Evolutionary conservation across 1,140 invertebrate species (phyloP).

Genomic region (Trachymyrmex cornetzi): DNA sequence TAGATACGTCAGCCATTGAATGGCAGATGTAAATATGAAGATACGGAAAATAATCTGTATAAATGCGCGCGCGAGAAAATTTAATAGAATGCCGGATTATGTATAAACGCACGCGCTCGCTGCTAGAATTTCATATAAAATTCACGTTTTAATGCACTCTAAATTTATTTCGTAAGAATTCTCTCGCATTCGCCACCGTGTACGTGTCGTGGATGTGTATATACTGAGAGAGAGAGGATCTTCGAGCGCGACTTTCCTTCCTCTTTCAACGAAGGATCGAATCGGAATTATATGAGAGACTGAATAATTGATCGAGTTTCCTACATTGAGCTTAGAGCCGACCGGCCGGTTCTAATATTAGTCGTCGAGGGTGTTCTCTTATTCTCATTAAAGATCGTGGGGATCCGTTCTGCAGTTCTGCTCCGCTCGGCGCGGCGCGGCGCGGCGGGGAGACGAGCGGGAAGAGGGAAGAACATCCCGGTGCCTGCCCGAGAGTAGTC

Average conservation of each 20-base stretch:
- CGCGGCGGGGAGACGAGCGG: neutral
- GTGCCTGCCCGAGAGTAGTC: slow-evolving; percentile 35
- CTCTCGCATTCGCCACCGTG: neutral
- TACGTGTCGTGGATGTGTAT: slow-evolving; percentile 1
- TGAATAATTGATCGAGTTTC: slow-evolving; percentile 65
- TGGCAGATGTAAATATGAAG: slow-evolving; percentile 8
- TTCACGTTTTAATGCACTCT: slow-evolving; percentile 40
- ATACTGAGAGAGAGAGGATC: neutral
- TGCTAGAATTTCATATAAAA: slow-evolving; percentile 49
- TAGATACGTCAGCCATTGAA: neutral
- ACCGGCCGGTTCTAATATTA: slow-evolving; percentile 57
- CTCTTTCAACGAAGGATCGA: slow-evolving; percentile 32
- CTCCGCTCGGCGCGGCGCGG: neutral
- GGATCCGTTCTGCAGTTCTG: slow-evolving; percentile 35
- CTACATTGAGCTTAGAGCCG: slow-evolving; percentile 60
- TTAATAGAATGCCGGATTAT: slow-evolving; percentile 41
- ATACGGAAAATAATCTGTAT: slow-evolving; percentile 14
- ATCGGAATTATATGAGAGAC: slow-evolving; percentile 61
- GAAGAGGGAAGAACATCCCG: slow-evolving; percentile 17
- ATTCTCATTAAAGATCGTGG: slow-evolving; percentile 63
- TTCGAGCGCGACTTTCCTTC: neutral
- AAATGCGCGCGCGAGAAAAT: neutral
- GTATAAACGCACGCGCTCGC: slow-evolving; percentile 12
- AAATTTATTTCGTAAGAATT: slow-evolving; percentile 42
- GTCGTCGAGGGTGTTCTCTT: slow-evolving; percentile 54